Conservation (phyloP, 1,140 invertebrate species). For the Plectrocnemia conspersa region DNA sequence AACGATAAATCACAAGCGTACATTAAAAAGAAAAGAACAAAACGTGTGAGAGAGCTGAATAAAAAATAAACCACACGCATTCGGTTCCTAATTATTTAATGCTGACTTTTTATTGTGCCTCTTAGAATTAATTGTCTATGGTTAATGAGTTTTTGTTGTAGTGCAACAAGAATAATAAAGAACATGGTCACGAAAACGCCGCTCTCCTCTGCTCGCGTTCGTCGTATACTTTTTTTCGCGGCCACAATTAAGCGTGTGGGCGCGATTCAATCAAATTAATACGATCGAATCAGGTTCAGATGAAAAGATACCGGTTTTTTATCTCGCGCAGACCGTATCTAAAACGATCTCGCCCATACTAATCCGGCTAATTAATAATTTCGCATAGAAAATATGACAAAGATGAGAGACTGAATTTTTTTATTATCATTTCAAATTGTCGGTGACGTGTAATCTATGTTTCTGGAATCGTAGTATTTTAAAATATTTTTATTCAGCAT, state of each 20-base stretch:
- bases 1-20: too few species aligned
- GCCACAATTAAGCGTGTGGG: conserved; percentile 19
- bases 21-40: too few species aligned
- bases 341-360: conserved; percentile 7
- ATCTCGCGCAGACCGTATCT: conserved; percentile 2
- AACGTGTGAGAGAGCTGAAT: too few species aligned
- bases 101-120: neutral
- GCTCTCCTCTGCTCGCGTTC: neutral
- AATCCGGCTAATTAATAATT: conserved; percentile 18
- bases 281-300: conserved; percentile 21
- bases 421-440: too few species aligned
- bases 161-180: conserved; percentile 14
- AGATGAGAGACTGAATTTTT: too few species aligned
- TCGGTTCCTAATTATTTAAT: too few species aligned
- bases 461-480: too few species aligned
- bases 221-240: neutral
- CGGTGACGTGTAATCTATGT: too few species aligned
- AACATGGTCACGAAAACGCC: conserved; percentile 13
- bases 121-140: conserved; percentile 17
- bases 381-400: neutral
- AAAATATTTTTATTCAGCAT: too few species aligned
- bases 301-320: conserved; percentile 24
- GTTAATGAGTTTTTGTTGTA: conserved; percentile 18
- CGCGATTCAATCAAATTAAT: conserved; percentile 26
- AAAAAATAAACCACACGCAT: too few species aligned